Conservation (phyloP, 2,888 invertebrate species). For the Orthosia gracilis region DNA sequence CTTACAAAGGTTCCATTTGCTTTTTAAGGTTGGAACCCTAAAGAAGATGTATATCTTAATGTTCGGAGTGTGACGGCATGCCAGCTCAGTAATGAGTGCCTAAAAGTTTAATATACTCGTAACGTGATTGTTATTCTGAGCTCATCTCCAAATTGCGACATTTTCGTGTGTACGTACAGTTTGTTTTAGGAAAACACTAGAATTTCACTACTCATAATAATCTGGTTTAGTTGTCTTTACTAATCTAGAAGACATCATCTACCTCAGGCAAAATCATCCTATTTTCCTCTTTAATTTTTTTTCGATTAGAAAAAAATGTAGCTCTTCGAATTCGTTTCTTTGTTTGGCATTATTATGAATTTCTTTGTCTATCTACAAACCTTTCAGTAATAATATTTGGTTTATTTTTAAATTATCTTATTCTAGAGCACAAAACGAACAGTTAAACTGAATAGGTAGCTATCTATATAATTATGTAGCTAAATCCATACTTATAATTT, state of each 20-base stretch:
- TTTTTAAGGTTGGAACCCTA: neutral
- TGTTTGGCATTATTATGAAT: too few species aligned
- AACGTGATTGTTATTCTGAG: slow-evolving; percentile 47
- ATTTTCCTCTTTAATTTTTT: too few species aligned
- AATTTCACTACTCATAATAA: neutral
- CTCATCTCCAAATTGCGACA: slow-evolving; percentile 42
- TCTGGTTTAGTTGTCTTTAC: neutral
- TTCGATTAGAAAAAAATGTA: too few species aligned
- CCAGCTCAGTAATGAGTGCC: slow-evolving; percentile 45
- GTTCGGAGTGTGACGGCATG: slow-evolving; percentile 21
- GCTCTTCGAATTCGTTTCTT: too few species aligned
- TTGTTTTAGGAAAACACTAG: neutral
- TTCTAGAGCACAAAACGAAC: too few species aligned
- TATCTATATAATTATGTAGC: too few species aligned
- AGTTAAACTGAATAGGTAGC: neutral
- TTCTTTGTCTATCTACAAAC: too few species aligned
- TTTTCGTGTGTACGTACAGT: neutral
- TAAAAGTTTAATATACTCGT: neutral
- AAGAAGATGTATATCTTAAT: slow-evolving; percentile 48
- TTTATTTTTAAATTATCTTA: too few species aligned
- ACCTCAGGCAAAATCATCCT: too few species aligned
- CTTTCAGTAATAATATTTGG: too few species aligned
- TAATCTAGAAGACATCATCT: neutral
- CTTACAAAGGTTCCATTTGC: neutral
- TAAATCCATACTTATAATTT: too few species aligned